Evolutionary conservation across 2,888 invertebrate genomes (phyloP), one percentile per base, ranked within the genome.

Genomic region (Microdon myrmicae): DNA sequence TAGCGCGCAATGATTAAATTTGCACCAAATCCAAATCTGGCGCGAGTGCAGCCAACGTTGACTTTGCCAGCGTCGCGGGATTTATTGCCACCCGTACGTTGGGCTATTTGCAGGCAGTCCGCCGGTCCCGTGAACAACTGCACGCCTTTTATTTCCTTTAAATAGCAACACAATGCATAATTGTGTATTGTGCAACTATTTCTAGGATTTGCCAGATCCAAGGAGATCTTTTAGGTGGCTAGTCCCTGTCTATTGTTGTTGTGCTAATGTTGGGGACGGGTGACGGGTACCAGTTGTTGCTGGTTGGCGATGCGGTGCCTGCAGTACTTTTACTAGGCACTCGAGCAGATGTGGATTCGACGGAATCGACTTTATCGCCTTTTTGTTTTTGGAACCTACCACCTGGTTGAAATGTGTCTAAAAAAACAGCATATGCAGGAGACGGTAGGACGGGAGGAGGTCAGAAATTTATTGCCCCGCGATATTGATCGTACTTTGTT

Each of bases 11-110:
- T 53, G 64, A 64, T 64, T 64, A 64, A 64, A 64, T 64, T 64
- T 64, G 64, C 64, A 64, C 64, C 64, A 58, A 64, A 64, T 64
- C 43, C 51, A 56, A 55, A 49, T 56, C 64, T n/a, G n/a, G n/a
- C n/a, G n/a, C n/a, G n/a, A n/a, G n/a, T n/a, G n/a, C n/a, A n/a
- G 19, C 55, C 61, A 49, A 6, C 55, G 44, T 49, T 22, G 34
- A 14, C 23, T 2, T 17, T 13, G 28, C 9, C 22, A 23, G 35
- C 20, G 19, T 37, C 37, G 22, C 34, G 26, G 29, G 56, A 56
- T 51, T 56, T 56, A 53, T 64, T 58, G 47, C 22, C 8, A 14
- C 16, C 39, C 9, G 12, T n/a, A 13, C 8, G 10, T 12, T 9
- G 12, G 8, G 4, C n/a, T n/a, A n/a, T n/a, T n/a, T n/a, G n/a